Conservation (phyloP, 2,888 invertebrate genomes). For the Adelphocoris suturalis region DNA sequence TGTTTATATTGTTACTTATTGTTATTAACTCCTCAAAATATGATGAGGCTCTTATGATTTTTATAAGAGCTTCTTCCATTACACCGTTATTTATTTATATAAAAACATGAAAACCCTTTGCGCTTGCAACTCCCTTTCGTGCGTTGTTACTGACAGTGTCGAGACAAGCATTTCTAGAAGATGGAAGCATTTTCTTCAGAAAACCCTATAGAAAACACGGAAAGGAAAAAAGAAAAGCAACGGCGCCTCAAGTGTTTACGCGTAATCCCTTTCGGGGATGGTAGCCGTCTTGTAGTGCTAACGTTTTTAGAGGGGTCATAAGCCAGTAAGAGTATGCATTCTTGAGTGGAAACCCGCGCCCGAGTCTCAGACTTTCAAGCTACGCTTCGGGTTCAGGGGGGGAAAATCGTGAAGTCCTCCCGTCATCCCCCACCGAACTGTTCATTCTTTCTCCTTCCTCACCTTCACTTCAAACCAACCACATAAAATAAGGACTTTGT, state of each 20-base stretch:
- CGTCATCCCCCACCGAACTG: constrained; percentile 34
- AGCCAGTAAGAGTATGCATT: constrained; percentile 57
- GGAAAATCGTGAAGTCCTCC: constrained; percentile 19
- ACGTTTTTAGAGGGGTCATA: constrained; percentile 62
- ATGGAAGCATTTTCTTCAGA: not conserved
- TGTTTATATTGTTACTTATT: no score
- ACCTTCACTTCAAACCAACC: constrained; percentile 36
- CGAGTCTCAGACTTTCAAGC: constrained; percentile 14
- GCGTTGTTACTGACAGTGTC: constrained; percentile 24
- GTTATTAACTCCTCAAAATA: no score
- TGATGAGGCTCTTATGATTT: no score
- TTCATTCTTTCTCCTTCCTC: constrained; percentile 14
- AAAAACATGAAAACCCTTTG: not conserved
- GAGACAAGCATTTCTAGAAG: constrained; percentile 9
- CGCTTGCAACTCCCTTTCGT: constrained; percentile 3
- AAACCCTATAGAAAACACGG: not conserved
- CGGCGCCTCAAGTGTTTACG: constrained; percentile 60
- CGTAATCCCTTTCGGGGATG: constrained; percentile 43
- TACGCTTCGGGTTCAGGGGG: not conserved
- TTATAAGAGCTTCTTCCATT: no score
- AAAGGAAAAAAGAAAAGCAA: not conserved
- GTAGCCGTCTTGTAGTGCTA: constrained; percentile 10
- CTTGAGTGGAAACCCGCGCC: constrained; percentile 33
- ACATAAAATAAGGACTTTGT: constrained; percentile 72
- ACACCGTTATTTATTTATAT: no score